Conservation (phyloP, 2,797 vertebrate species). For the Eurystomus glaucurus region DNA sequence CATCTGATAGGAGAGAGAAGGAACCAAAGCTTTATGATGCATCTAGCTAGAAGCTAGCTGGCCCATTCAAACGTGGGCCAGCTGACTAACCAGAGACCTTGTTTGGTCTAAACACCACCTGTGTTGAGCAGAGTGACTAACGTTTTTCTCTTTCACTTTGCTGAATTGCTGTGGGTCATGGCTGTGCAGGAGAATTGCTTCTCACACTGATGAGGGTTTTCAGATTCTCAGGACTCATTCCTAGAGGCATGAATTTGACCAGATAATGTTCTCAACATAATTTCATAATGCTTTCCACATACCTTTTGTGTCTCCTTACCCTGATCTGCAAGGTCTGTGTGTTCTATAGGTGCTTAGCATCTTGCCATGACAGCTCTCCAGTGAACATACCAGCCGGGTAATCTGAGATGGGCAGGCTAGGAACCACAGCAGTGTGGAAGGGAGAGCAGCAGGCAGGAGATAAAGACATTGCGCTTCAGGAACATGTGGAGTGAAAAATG, state of each 20-base stretch:
- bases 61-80: background rate
- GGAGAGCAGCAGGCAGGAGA: background rate
- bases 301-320: background rate
- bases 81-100: background rate
- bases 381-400: background rate
- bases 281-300: background rate
- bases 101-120: background rate
- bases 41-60: background rate
- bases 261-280: background rate
- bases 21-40: background rate
- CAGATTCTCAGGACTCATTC: background rate
- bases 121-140: background rate
- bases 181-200: background rate
- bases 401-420: background rate
- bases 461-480: constrained; percentile 17
- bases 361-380: background rate
- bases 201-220: background rate
- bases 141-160: background rate
- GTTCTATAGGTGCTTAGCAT: background rate
- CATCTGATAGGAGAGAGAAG: background rate
- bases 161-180: background rate
- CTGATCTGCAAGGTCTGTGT: background rate
- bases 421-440: background rate
- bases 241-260: background rate
- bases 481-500: background rate